These are phyloP conservation scores for Merops nubicus DNA, from an alignment of 2,113 vertebrate species.

Conservation along the genomic window DNA sequence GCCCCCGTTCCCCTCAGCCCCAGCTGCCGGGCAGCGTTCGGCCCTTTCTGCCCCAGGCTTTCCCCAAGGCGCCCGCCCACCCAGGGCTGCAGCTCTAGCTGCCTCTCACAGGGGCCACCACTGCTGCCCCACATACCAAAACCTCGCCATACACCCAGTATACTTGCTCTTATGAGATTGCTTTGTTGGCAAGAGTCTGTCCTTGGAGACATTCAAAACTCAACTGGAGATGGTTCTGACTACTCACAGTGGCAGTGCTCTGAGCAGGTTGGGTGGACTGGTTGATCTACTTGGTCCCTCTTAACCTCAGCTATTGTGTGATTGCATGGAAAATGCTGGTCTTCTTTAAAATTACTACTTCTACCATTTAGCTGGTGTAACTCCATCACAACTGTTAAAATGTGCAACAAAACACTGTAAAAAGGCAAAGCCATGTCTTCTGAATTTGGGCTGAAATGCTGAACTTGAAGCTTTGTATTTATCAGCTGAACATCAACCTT, in stretches of 20 bases:
- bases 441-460: neutral
- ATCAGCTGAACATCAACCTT: neutral
- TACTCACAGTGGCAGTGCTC: neutral
- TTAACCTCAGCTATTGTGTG: neutral
- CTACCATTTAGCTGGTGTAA: neutral
- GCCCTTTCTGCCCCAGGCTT: too few species aligned
- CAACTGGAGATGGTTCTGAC: fast-evolving
- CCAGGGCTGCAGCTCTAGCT: too few species aligned
- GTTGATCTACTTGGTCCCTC: neutral
- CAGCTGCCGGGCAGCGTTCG: neutral
- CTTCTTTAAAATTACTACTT: neutral
- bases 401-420: neutral
- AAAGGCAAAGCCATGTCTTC: neutral
- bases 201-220: too few species aligned
- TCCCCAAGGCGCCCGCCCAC: too few species aligned
- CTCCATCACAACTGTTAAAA: neutral
- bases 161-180: too few species aligned
- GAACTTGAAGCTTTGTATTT: neutral
- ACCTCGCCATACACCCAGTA: too few species aligned
- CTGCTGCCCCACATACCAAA: too few species aligned
- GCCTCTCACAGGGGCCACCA: too few species aligned
- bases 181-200: too few species aligned
- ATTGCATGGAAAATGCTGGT: neutral
- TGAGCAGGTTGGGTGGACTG: neutral
- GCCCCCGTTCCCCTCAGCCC: neutral